Base-by-base conservation (phyloP, 2,113 vertebrate genomes). In the Cervus canadensis region DNA sequence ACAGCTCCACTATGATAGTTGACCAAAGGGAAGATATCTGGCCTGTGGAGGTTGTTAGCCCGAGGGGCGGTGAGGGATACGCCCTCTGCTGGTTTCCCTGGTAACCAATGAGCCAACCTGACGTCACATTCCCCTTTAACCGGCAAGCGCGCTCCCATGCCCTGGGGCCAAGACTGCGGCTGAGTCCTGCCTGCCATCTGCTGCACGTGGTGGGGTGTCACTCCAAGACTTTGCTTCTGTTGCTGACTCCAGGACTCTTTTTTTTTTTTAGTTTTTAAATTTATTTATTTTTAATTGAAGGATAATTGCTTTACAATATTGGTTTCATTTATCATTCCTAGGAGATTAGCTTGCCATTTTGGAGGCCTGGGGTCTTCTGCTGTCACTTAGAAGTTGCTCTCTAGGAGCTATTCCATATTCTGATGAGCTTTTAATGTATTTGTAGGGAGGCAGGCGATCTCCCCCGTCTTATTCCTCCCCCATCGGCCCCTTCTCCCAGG, bases 131-230 rank as follows among this genome's bases (percentile, higher is more conserved):
- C 48, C 48, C 48, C 48, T 83, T 12, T 16, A 36, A 56, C 52
- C 26, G 33, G 21, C 33, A 2, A 26, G 14, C 17, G 1, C 0
- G 8, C 30, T 82, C 79, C 10, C 30, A 36, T 19, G 2, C 43
- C 45, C 16, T 8, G 81, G 50, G 9, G 81, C 50, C 33, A 84
- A 40, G 81, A 10, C 21, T 56, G n/a, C 12, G 36, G 50, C 50
- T 7, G 19, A 8, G 50, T 56, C 11, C 81, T 15, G 50, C 81
- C 81, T 8, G 50, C 50, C 81, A 9, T 25, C 50, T 36, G 50
- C 50, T 36, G 33, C 21, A 26, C 7, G 3, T 0, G 33, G n/a
- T 3, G 13, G 33, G 50, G 52, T 25, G 21, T 40, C 7, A 14
- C 21, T 56, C 81, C 52, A 56, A n/a, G 52, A 26, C 81, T 36